Conservation (phyloP, 2,797 vertebrate genomes). For the Psittacula echo region DNA sequence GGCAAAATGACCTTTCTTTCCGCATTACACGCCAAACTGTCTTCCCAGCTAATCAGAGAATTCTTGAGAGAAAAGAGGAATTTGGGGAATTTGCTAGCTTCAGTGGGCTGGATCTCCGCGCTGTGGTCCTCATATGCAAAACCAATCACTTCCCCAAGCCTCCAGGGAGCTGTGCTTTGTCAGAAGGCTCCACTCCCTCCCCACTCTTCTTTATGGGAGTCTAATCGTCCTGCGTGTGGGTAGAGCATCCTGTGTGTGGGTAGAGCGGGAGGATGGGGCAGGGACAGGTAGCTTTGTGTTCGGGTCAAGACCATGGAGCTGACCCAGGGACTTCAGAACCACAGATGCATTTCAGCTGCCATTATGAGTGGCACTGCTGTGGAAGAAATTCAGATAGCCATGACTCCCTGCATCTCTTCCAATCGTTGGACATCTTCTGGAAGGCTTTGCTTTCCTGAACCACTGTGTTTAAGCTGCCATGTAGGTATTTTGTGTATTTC, state of each 20-base stretch:
- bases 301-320: neutral
- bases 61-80: slow-evolving; percentile 72
- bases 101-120: slow-evolving; percentile 3
- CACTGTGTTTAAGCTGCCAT: neutral
- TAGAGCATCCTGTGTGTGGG: no score
- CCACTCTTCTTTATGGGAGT: neutral
- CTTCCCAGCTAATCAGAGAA: slow-evolving; percentile 76
- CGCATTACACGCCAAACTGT: slow-evolving; percentile 59
- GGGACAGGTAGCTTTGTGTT: neutral
- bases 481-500: neutral
- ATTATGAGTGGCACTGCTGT: neutral
- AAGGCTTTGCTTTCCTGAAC: neutral
- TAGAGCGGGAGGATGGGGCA: neutral
- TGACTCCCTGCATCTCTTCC: neutral
- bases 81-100: slow-evolving; percentile 69
- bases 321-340: neutral
- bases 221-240: neutral
- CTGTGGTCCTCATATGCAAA: slow-evolving; percentile 44
- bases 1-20: slow-evolving; percentile 72
- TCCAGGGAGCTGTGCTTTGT: neutral
- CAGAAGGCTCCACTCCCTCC: neutral
- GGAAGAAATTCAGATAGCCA: neutral
- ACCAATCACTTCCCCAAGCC: slow-evolving; percentile 9
- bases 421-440: neutral
- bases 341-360: neutral